A percentile compares a stretch with the other conserved stretches of the same genome.
Evolutionary conservation across 2,888 invertebrate species (phyloP).

Genomic region (Parnassius orleans): DNA sequence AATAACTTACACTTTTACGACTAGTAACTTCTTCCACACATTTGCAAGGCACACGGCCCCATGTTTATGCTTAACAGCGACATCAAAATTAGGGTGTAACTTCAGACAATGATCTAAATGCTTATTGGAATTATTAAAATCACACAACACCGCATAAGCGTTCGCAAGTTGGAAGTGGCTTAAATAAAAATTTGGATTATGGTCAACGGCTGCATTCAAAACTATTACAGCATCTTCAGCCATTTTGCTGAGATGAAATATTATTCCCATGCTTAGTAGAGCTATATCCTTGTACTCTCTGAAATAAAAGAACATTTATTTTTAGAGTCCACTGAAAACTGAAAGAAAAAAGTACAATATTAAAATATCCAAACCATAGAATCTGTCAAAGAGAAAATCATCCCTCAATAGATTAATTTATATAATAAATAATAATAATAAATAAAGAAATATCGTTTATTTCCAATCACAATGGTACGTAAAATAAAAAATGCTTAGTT

Average conservation of each 20-base stretch:
- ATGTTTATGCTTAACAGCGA: constrained; percentile 82
- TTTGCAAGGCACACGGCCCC: constrained; percentile 86
- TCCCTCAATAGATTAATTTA: too few species aligned
- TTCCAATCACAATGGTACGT: too few species aligned
- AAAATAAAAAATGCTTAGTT: too few species aligned
- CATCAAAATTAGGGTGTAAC: constrained; percentile 82
- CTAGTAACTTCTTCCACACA: constrained; percentile 72
- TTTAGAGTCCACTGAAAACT: too few species aligned
- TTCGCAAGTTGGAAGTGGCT: constrained; percentile 87
- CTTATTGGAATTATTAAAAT: constrained; percentile 85
- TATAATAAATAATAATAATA: too few species aligned
- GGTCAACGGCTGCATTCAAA: constrained; percentile 86
- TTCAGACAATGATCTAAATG: constrained; percentile 83
- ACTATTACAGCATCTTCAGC: constrained; percentile 87
- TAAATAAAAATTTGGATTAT: constrained; percentile 81
- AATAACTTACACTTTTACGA: constrained; percentile 82
- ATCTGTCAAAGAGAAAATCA: too few species aligned
- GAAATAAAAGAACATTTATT: constrained; percentile 41
- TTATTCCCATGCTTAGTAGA: constrained; percentile 86
- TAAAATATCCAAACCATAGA: too few species aligned
- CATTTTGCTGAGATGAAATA: constrained; percentile 84
- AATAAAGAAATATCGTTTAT: too few species aligned
- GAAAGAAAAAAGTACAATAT: too few species aligned
- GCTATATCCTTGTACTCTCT: constrained; percentile 87
- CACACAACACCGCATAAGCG: constrained; percentile 85